Base-by-base conservation (phyloP, 2,797 vertebrate species). In the Chromobotia macracanthus region DNA sequence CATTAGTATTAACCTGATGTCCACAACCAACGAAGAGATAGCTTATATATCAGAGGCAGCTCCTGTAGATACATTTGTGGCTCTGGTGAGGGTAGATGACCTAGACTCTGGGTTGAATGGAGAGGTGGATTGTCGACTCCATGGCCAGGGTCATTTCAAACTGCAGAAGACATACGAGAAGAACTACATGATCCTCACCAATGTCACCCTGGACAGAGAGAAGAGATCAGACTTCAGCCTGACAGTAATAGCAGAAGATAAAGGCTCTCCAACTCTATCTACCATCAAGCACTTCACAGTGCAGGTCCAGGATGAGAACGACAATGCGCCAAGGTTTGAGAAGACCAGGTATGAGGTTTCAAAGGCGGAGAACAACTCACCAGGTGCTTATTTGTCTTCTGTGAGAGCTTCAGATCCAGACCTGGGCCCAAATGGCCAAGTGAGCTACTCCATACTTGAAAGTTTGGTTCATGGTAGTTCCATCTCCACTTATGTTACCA, bases 151-250 rank as follows among this genome's bases (percentile, higher is more conserved):
- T 3, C 95, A 94, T 81, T 99, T 99, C 85, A 96, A 95, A 85
- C 94, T 99, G 55, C 96, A 97, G 84, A 97, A 95, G 88, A 96
- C 94, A 0, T 96, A 98, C 0, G 97, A 98, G 87, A 98, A 97
- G 85, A 99, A 99, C 89, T 99, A 98, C 79, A 94, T 99, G 89
- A 96, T 99, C 79, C 84, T 98, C 84, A 99, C 97, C 19, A 99
- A 99, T 19, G 93, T 94, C 82, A 92, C 95, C 0, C 85, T 99
- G 85, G 97, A 99, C 89, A 90, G 97, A 83, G 97, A 99, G 87
- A 96, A 95, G 87, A 94, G 95, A 83, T 96, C 96, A 58, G 97
- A 99, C 85, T 99, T 96, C 84, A 96, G 96, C 63, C 91, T 99
- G 86, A 97, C 96, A 1, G 93, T 99, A 74, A 95, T 99, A 68